Base-by-base conservation (phyloP, 2,888 invertebrate species). In the Toxonevra muliebris region DNA sequence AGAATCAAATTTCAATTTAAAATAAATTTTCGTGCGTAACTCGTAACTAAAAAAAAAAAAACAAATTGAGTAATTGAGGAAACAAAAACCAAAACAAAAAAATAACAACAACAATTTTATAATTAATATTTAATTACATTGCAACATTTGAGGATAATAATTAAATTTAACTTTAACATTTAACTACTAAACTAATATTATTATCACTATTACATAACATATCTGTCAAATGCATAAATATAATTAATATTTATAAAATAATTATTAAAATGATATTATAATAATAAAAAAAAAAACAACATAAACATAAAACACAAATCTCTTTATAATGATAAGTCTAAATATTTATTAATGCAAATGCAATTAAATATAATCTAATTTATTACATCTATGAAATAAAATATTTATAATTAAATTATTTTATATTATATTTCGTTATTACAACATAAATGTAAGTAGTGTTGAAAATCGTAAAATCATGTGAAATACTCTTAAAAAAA, bases 311-410 rank as follows among this genome's bases (percentile, higher is more conserved):
- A 30, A n/a, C 2, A 48, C 13, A 48, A 48, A 48, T 48, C 15
- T 48, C 50, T 48, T 48, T 48, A 48, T 48, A 7, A 30, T 30
- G 30, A 30, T 50, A 50, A 50, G 15, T 30, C 30, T 30, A 30
- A 30, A 30, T 30, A 30, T 30, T 40, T 61, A 66, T 61, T 30
- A 40, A 17, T 54, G 17, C 12, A 54, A 60, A 54, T 45, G 30
- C 15, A 66, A 13, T 48, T 66, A 61, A 57, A 57, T 60, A 61
- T 30, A 30, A 61, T 61, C 40, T n/a, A 60, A 59, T 57, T 66
- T 41, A 61, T 61, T 50, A n/a, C 7, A 13, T 50, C 15, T 50
- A n/a, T n/a, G 13, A 50, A 48, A 57, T 55, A n/a, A 40, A 50
- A 30, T 50, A 52, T 55, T 54, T 66, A 54, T 20, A 60, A 60